Evolutionary conservation across 1,140 invertebrate genomes (phyloP).

Genomic region (Harpegnathos saltator): DNA sequence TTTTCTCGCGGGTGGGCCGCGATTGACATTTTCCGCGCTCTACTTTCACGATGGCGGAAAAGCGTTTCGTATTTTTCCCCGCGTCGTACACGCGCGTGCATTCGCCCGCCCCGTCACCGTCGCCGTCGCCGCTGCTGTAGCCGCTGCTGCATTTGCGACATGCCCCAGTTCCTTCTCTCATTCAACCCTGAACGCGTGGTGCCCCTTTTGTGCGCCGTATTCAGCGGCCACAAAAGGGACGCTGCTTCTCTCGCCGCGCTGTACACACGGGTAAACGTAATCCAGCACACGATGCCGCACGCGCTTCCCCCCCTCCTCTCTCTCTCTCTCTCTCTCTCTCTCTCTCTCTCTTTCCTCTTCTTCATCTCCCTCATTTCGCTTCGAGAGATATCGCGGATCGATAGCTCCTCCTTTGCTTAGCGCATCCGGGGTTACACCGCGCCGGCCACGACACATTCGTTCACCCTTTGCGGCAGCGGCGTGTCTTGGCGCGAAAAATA

Average conservation of each 20-base stretch:
- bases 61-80: conserved; percentile 28
- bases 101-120: not conserved
- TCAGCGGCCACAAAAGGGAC: conserved; percentile 51
- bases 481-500: conserved; percentile 14
- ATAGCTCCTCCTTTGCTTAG: conserved; percentile 73
- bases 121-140: not conserved
- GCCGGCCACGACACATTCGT: not conserved
- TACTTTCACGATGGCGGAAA: conserved; percentile 12
- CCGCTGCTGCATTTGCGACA: conserved; percentile 16
- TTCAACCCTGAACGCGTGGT: conserved; percentile 46
- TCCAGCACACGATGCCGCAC: conserved; percentile 36
- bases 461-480: conserved; percentile 2
- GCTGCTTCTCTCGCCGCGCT: not conserved
- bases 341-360: not conserved
- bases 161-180: conserved; percentile 55
- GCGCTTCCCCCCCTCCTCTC: not conserved
- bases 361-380: conserved; percentile 56
- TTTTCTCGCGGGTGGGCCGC: not conserved
- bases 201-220: conserved; percentile 46
- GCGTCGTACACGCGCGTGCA: conserved; percentile 40
- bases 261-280: conserved; percentile 26
- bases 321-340: not conserved
- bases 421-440: conserved; percentile 25
- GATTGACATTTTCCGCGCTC: conserved; percentile 40
- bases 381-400: conserved; percentile 40